Evolutionary conservation across 2,888 invertebrate genomes (phyloP), one percentile per base, ranked within the genome.

Genomic region (Cheilosia variabilis): DNA sequence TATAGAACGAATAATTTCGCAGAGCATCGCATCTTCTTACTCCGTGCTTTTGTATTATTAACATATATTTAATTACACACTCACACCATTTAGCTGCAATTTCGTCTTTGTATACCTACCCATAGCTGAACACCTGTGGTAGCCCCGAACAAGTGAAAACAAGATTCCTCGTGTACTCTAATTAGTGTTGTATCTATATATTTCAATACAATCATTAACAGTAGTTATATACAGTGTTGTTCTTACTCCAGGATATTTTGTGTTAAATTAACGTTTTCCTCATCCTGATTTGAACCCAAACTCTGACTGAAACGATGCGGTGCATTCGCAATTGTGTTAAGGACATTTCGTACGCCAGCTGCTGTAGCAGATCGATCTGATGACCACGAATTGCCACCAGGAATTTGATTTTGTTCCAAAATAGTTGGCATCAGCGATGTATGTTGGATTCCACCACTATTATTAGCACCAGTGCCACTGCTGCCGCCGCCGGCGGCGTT

Each of bases 371-470:
- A 88, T 15, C 89, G 88, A 72, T 90, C 90, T 84, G 89, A 88
- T 2, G 89, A 89, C 91, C 91, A 91, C 24, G 88, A 88, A 37
- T 73, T 78, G 37, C 88, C 87, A 60, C 79, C 78, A n/a, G 87
- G 68, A 86, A 72, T 69, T 75, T 84, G 88, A 87, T 89, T 88
- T 65, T 88, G 88, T 88, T 93, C 93, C 89, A 92, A 89, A 69
- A 93, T 93, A n/a, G 93, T 93, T 19, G 93, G 92, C 90, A 92
- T 90, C 10, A 90, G 88, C 17, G 89, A 88, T n/a, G 89, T 62
- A 34, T 89, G 88, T 43, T 89, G 89, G 4, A 88, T 71, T 19
- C 65, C 57, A 73, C 87, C 22, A 37, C 87, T n/a, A 45, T 77
- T 82, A 27, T 53, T 68, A 24, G 62, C 65, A 4, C 87, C 87